Evolutionary conservation across 1,140 invertebrate genomes (phyloP).

Genomic region (Phortica variegata): DNA sequence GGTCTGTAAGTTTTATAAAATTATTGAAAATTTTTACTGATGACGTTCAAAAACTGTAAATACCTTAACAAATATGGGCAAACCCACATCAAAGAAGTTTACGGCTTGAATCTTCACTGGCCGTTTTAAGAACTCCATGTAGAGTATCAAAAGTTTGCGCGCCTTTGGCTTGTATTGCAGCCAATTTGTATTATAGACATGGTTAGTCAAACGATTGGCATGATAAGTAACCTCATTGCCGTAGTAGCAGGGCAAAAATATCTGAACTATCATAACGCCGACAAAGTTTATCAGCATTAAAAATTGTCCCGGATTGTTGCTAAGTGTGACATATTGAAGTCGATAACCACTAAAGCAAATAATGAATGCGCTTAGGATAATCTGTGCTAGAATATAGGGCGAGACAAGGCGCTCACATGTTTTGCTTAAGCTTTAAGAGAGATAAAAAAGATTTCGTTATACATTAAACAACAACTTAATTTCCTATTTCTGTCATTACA

Average conservation of each 20-base stretch:
- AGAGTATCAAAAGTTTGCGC: conserved; percentile 24
- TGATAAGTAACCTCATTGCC: conserved; percentile 32
- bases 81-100: conserved; percentile 32
- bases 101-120: conserved; percentile 24
- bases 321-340: conserved; percentile 26
- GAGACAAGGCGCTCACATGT: too few relatives aligned
- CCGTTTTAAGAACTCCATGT: conserved; percentile 33
- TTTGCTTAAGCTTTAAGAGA: too few relatives aligned
- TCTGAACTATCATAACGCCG: conserved; percentile 28
- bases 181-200: conserved; percentile 29
- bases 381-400: conserved; percentile 27
- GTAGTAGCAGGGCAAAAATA: conserved; percentile 37
- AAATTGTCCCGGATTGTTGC: conserved; percentile 15
- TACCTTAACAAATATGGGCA: conserved; percentile 42
- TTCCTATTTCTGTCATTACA: too few relatives aligned
- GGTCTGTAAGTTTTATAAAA: conserved; percentile 21
- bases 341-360: conserved; percentile 36
- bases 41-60: neutral
- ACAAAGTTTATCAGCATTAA: conserved; percentile 29
- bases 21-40: too few relatives aligned
- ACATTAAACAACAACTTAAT: too few relatives aligned
- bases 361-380: conserved; percentile 32
- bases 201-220: conserved; percentile 14
- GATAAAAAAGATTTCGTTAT: too few relatives aligned
- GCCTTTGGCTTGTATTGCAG: conserved; percentile 20